A percentile compares a stretch with the other conserved stretches of the same genome.
These are phyloP conservation scores for Blomia tropicalis DNA, from an alignment of 2,888 invertebrate species.

Conservation along the genomic window DNA sequence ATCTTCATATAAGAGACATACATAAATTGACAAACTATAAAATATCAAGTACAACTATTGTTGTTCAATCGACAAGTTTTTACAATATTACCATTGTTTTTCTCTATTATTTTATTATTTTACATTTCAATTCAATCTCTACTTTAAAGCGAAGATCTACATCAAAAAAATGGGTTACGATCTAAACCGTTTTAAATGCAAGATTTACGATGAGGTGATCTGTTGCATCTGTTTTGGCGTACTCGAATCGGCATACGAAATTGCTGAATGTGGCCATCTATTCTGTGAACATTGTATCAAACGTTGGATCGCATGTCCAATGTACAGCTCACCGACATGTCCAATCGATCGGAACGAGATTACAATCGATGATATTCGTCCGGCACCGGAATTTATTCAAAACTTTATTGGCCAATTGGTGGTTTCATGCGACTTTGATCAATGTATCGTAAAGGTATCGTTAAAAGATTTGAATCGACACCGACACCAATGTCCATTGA, in stretches of 20 bases:
- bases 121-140: background rate
- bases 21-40: too few species aligned
- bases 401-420: constrained; percentile 14
- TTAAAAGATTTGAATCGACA: constrained; percentile 18
- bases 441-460: constrained; percentile 15
- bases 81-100: background rate
- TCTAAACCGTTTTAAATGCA: constrained; percentile 18
- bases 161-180: constrained; percentile 21
- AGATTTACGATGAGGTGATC: constrained; percentile 20
- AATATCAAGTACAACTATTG: too few species aligned
- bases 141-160: background rate
- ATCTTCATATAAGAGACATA: too few species aligned
- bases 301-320: constrained; percentile 18
- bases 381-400: constrained; percentile 16
- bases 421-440: constrained; percentile 14
- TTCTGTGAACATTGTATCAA: constrained; percentile 21
- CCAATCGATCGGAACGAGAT: constrained; percentile 19
- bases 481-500: constrained; percentile 17
- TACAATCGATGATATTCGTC: constrained; percentile 9
- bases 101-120: background rate
- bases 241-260: constrained; percentile 16
- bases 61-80: background rate
- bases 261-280: constrained; percentile 19
- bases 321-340: constrained; percentile 20
- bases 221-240: constrained; percentile 24